phyloP scores from a whole-genome alignment of 2,888 invertebrate species.

The Cheilosia scutellata region DNA sequence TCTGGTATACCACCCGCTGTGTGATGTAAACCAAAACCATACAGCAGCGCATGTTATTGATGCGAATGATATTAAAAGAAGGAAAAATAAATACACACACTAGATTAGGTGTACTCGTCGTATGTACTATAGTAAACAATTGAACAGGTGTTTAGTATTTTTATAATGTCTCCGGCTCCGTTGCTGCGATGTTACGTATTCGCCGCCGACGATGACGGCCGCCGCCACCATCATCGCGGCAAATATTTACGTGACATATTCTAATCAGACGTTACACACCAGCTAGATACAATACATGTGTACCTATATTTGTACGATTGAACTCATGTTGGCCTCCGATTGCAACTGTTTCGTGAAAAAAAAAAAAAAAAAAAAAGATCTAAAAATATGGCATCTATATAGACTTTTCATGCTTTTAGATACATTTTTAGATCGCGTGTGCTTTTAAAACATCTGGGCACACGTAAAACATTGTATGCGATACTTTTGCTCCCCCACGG shows the following conservation, averaged over 20 bases:
- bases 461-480: constrained; percentile 30
- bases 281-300: constrained; percentile 38
- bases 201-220: neutral
- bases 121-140: constrained; percentile 53
- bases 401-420: constrained; percentile 6
- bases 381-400: constrained; percentile 55
- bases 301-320: constrained; percentile 31
- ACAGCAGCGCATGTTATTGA: constrained; percentile 53
- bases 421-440: constrained; percentile 58
- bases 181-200: constrained; percentile 49
- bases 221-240: constrained; percentile 26
- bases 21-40: constrained; percentile 42
- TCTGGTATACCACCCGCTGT: constrained; percentile 15
- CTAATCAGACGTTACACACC: constrained; percentile 65
- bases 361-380: constrained; percentile 3
- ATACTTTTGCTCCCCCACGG: constrained; percentile 4
- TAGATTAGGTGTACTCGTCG: constrained; percentile 16
- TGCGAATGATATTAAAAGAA: constrained; percentile 48
- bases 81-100: neutral
- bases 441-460: constrained; percentile 65
- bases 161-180: constrained; percentile 63
- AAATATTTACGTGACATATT: constrained; percentile 68
- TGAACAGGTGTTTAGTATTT: constrained; percentile 75
- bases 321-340: constrained; percentile 67
- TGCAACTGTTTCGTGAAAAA: constrained; percentile 26